Evolutionary conservation across 2,113 vertebrate species (phyloP).

Genomic region (Aegithalos caudatus): DNA sequence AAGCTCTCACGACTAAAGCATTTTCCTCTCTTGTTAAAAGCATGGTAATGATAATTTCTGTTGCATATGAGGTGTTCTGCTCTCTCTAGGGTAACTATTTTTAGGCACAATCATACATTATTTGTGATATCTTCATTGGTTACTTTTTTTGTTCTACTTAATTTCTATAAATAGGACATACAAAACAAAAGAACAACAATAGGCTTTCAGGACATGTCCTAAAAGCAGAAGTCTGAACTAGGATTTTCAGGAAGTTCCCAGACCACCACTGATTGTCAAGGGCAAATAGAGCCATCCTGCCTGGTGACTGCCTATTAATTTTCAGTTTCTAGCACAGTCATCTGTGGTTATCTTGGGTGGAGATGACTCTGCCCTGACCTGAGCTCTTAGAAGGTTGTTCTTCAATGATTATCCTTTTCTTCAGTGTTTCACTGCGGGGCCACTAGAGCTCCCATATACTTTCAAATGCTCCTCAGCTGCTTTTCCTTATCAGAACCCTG

Average conservation of each 20-base stretch:
- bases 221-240: not conserved
- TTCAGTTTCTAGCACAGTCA: not conserved
- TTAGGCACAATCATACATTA: not conserved
- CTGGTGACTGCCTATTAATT: not conserved
- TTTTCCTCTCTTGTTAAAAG: not conserved
- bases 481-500: not conserved
- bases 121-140: not conserved
- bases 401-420: not conserved
- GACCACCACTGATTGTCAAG: not conserved
- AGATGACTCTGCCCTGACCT: not conserved
- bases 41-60: not conserved
- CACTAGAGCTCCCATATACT: not conserved
- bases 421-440: not conserved
- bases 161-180: constrained; percentile 15
- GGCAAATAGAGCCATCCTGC: not conserved
- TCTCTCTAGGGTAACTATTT: not conserved
- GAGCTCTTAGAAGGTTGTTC: not conserved
- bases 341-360: not conserved
- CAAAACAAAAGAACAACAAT: constrained; percentile 35
- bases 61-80: not conserved
- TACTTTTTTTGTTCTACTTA: not conserved
- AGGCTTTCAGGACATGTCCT: not conserved
- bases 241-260: constrained; percentile 30
- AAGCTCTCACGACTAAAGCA: not conserved
- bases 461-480: not conserved